Base-by-base conservation (phyloP, 2,113 vertebrate species). In the Cynocephalus volans region DNA sequence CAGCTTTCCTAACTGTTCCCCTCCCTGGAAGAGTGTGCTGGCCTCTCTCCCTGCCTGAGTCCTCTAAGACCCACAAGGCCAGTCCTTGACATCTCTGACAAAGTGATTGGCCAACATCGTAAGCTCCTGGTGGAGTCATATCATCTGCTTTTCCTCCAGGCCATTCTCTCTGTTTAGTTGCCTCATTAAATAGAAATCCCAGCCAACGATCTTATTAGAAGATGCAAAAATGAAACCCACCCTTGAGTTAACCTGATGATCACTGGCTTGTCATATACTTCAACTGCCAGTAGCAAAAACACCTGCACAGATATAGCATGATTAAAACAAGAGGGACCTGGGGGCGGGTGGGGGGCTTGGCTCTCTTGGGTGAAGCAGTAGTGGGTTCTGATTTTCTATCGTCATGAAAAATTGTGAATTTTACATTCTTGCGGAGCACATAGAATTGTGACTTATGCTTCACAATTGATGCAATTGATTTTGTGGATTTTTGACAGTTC, bases 381-480 rank as follows among this genome's bases (percentile, higher is more conserved):
- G 26, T 60, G 21, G 5, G 6, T 75, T 89, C 82, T 48, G 70
- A 72, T 93, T 96, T 97, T 80, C 80, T n/a, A 70, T 81, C 50
- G 84, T 95, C 92, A 89, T 69, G 80, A 91, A 96, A 96, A 95
- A 80, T 56, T 36, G 7, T 75, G 94, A 95, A 77, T 94, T 95
- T 91, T 79, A 83, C 56, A 70, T 24, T 69, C 89, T 96, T 89
- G 64, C 64, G 87, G 92, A 93, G 88, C 73, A 97, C 94, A 93
- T 52, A 75, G 82, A 95, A 93, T 58, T 56, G 45, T 90, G 79
- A 88, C 87, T 87, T 76, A 65, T 26, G 81, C 86, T 92, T 97
- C 87, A 72, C 84, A 97, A 92, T 90, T 92, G 89, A 87, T 73
- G 64, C 84, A 92, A 96, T 97, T 96, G 96, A 97, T 92, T 97